phyloP scores from a whole-genome alignment of 2,113 vertebrate genomes.

The Tragulus kanchil region DNA sequence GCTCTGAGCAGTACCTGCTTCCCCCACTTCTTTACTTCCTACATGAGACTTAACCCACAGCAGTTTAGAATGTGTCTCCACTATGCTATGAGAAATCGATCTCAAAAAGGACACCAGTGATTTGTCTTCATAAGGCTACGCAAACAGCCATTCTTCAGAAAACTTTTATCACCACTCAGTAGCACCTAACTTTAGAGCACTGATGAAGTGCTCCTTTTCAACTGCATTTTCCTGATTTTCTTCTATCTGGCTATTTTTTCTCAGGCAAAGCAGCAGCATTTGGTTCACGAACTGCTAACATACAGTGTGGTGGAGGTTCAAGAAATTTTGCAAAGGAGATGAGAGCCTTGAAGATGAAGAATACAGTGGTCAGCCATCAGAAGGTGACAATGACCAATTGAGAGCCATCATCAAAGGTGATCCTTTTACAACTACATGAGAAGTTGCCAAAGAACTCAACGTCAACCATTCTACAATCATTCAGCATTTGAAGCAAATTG shows the following conservation, averaged over 20 bases:
- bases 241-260: neutral
- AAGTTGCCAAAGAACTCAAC: neutral
- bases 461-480: neutral
- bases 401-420: neutral
- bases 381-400: neutral
- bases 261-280: neutral
- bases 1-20: neutral
- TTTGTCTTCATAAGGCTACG: neutral
- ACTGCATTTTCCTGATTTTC: conserved; percentile 5
- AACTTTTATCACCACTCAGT: neutral
- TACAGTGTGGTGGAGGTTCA: neutral
- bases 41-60: conserved; percentile 3
- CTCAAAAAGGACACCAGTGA: neutral
- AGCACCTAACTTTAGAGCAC: neutral
- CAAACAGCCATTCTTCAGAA: conserved; percentile 19
- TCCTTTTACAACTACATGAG: neutral
- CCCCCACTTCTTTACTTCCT: neutral
- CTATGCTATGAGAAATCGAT: conserved; percentile 11
- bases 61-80: neutral
- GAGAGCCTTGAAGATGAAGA: neutral
- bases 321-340: neutral
- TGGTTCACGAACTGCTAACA: neutral
- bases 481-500: neutral
- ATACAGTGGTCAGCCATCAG: neutral
- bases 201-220: neutral